Conservation (phyloP, 1,140 invertebrate genomes). For the Drosophila subobscura region DNA sequence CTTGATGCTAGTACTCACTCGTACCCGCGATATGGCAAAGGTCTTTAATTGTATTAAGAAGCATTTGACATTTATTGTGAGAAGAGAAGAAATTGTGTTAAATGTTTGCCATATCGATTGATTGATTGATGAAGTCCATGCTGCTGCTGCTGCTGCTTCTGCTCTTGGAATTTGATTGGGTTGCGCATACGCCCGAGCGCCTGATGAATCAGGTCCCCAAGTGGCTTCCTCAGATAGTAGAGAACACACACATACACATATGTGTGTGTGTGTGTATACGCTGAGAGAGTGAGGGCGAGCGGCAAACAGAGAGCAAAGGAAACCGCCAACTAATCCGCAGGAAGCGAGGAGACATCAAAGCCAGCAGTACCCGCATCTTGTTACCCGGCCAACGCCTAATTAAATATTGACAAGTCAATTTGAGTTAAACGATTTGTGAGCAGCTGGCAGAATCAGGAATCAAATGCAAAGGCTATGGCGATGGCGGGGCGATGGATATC, state of each 20-base stretch:
- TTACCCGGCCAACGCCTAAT: conserved; percentile 59
- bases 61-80: conserved; percentile 67
- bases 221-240: neutral
- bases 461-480: neutral
- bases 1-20: conserved; percentile 21
- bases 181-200: conserved; percentile 43
- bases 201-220: neutral
- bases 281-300: conserved; percentile 23
- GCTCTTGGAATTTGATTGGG: conserved; percentile 11
- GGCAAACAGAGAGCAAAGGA: conserved; percentile 37
- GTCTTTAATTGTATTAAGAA: conserved; percentile 72
- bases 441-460: conserved; percentile 54
- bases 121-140: conserved; percentile 50
- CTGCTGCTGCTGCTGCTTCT: neutral
- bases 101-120: conserved; percentile 52
- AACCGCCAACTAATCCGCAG: conserved; percentile 71
- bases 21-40: conserved; percentile 21
- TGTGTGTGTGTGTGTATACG: neutral
- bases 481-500: conserved; percentile 24
- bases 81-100: conserved; percentile 31
- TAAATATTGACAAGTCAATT: conserved; percentile 82
- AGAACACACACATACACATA: neutral
- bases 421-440: conserved; percentile 80
- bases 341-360: conserved; percentile 67
- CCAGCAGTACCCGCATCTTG: conserved; percentile 48